phyloP scores from a whole-genome alignment of 92 coral and sea anemone species.

The Scolanthus callimorphus region DNA sequence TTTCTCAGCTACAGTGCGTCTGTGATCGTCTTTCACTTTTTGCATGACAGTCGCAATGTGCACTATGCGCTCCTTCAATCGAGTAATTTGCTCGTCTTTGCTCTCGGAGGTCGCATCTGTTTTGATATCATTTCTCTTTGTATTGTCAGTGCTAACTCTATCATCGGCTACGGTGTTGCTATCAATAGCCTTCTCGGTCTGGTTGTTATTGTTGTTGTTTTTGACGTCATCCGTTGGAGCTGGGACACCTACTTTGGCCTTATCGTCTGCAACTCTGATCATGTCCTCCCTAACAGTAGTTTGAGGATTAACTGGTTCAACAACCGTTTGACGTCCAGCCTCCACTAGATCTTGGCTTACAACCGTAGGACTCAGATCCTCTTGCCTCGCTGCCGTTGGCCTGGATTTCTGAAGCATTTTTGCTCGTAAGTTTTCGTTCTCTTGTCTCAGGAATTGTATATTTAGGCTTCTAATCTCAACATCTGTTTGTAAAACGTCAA shows the following conservation, averaged over 20 bases:
- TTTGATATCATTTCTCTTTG: neutral
- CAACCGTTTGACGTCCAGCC: no score
- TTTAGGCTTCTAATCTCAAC: conserved; percentile 13
- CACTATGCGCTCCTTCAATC: conserved; percentile 9
- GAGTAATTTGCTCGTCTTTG: conserved; percentile 2
- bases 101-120: neutral
- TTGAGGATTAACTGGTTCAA: no score
- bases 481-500: conserved; percentile 23
- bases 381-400: neutral
- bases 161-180: neutral
- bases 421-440: neutral
- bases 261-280: neutral
- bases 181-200: neutral
- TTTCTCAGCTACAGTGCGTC: conserved; percentile 33
- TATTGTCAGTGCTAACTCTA: neutral
- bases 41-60: conserved; percentile 19
- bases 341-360: no score
- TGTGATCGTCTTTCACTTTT: conserved; percentile 19
- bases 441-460: conserved; percentile 2
- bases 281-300: neutral
- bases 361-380: neutral
- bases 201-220: neutral
- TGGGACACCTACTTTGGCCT: neutral
- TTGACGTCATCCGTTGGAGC: neutral
- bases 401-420: neutral